Base-by-base conservation (phyloP, 1,140 invertebrate genomes). In the Drosophila varians region DNA sequence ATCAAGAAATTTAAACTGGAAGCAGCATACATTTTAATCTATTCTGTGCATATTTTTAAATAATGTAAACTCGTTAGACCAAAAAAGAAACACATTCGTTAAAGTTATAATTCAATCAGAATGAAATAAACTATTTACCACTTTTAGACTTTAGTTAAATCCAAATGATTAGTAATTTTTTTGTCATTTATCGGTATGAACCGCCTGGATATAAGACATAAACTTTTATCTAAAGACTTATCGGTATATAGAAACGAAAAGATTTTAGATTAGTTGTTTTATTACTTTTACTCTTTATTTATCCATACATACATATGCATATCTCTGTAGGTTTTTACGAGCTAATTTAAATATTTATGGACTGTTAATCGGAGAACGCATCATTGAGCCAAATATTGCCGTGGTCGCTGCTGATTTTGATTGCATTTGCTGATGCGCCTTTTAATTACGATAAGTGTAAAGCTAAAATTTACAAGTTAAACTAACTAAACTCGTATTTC, bases 381-480 rank as follows among this genome's bases (percentile, higher is more conserved):
- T 57, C 70, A 14, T 51, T 31, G 51, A 23, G 40, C 53, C 40
- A 26, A 57, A 36, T 58, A 34, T 36, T 72, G 65, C 38, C 64
- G 75, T 68, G 47, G 14, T 38, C 38, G 28, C 31, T 36, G 36
- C 19, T 43, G 31, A 11, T 31, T 9, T 18, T 47, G 21, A 5
- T 12, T 16, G 23, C 40, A 34, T 43, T 62, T 6, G 23, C 11
- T 31, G 61, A 68, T 43, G 58, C 76, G 80, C 58, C 74, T 49
- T 57, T 77, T 65, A 87, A 84, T 87, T 86, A 84, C 38, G 68
- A 46, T 74, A 70, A 51, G 69, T 76, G 77, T 87, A 87, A 87
- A 87, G 83, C 82, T 87, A 87, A 74, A 88, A 87, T 87, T 87
- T 87, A 87, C 82, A 87, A 87, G 82, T 88, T 87, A 87, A 83